Percentiles rank a stretch among this genome's conserved stretches.
phyloP scores from a whole-genome alignment of 2,797 vertebrate species.

The Vespertilio murinus region DNA sequence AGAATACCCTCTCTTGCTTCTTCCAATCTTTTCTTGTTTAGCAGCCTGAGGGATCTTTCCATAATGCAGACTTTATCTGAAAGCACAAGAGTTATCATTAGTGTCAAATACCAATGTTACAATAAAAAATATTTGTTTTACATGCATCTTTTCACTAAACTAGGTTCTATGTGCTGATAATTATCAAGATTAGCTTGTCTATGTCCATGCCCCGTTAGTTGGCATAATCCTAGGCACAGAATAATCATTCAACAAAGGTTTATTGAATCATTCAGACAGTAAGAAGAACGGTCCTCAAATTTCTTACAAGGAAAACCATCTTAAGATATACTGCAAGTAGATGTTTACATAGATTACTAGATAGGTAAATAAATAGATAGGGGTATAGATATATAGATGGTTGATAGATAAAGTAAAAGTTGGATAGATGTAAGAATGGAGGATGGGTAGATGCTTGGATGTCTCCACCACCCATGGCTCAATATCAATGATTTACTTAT shows the following conservation, averaged over 20 bases:
- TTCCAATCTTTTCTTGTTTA: not conserved
- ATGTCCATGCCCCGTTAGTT: not conserved
- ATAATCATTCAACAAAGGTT: not conserved
- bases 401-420: not conserved
- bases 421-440: not conserved
- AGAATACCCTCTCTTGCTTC: not conserved
- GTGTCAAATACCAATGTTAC: not conserved
- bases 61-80: not conserved
- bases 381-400: not conserved
- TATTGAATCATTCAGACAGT: not conserved
- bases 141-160: not conserved
- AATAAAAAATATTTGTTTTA: not conserved
- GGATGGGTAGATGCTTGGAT: not conserved
- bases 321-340: not conserved
- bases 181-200: not conserved
- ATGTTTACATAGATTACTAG: not conserved
- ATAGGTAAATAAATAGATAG: not conserved
- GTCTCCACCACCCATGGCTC: not conserved
- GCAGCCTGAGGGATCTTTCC: not conserved
- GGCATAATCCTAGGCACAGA: not conserved
- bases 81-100: not conserved
- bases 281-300: not conserved
- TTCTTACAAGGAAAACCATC: not conserved
- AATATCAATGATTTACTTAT: not conserved
- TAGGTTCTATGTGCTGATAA: not conserved